Conservation (phyloP, 2,797 vertebrate genomes). For the Lepilemur septentrionalis region DNA sequence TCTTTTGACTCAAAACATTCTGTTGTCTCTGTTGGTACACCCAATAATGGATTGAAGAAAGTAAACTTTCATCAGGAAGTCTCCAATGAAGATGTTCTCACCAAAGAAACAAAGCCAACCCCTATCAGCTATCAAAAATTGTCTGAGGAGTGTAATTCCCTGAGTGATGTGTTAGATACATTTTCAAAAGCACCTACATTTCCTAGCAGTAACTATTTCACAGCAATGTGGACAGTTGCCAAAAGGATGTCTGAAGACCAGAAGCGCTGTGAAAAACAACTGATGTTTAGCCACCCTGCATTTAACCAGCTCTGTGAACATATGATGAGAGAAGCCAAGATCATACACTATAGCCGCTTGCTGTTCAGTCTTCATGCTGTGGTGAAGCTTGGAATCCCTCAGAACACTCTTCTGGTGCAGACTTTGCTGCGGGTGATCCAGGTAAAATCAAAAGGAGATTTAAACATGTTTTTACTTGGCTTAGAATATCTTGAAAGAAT, state of each 20-base stretch:
- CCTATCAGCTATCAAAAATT: not conserved
- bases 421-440: conserved; percentile 90
- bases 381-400: conserved; percentile 89
- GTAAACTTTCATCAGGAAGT: not conserved
- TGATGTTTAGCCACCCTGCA: conserved; percentile 89
- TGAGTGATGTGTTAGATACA: conserved; percentile 90
- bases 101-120: not conserved
- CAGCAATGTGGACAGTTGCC: conserved; percentile 85
- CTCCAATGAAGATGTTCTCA: not conserved
- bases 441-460: conserved; percentile 82
- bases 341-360: conserved; percentile 80
- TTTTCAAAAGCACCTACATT: conserved; percentile 52
- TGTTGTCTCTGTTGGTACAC: not conserved
- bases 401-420: conserved; percentile 90
- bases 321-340: conserved; percentile 74
- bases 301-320: conserved; percentile 87
- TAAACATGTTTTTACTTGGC: not conserved
- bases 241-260: conserved; percentile 88
- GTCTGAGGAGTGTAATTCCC: conserved; percentile 85
- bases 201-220: conserved; percentile 83
- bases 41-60: conserved; percentile 37
- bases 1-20: conserved; percentile 20
- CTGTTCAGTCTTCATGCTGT: conserved; percentile 87
- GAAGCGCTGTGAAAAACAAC: conserved; percentile 85
- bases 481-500: not conserved